Percentiles rank a stretch among this genome's conserved stretches.
phyloP scores from a whole-genome alignment of 2,888 invertebrate species.

The Laspeyria flexula region DNA sequence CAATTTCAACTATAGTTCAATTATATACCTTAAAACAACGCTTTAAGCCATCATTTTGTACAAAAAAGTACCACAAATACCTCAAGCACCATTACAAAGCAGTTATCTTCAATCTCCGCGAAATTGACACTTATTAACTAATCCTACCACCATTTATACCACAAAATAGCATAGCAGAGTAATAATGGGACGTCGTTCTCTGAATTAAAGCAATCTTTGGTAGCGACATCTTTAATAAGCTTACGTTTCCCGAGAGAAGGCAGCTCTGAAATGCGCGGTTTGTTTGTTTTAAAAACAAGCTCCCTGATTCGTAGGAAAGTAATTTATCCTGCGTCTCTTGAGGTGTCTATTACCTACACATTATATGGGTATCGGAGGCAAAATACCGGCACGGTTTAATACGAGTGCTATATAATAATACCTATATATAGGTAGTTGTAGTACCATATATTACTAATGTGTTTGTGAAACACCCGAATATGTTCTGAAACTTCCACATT shows the following conservation, averaged over 20 bases:
- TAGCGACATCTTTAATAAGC: slow-evolving; percentile 62
- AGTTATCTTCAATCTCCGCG: slow-evolving; percentile 9
- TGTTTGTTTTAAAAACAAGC: not conserved
- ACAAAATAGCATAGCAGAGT: slow-evolving; percentile 27
- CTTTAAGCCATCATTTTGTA: too few species aligned
- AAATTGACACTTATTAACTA: slow-evolving; percentile 23
- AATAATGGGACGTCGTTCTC: slow-evolving; percentile 50
- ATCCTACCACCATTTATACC: slow-evolving; percentile 25
- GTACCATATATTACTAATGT: too few species aligned
- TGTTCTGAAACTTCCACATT: too few species aligned
- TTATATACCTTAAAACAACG: too few species aligned
- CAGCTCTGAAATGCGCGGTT: slow-evolving; percentile 35
- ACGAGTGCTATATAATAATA: too few species aligned
- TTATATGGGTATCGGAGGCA: too few species aligned
- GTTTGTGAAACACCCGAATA: not conserved
- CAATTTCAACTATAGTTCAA: too few species aligned
- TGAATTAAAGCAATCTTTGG: slow-evolving; percentile 62
- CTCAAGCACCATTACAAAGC: slow-evolving; percentile 2
- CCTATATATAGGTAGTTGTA: too few species aligned
- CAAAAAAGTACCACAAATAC: not conserved
- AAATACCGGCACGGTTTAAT: too few species aligned
- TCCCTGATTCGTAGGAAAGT: not conserved
- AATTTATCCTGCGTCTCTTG: not conserved
- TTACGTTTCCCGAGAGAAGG: slow-evolving; percentile 41
- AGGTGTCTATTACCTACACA: not conserved